phyloP scores from a whole-genome alignment of 2,113 vertebrate genomes.

The Bostrychus sinensis region DNA sequence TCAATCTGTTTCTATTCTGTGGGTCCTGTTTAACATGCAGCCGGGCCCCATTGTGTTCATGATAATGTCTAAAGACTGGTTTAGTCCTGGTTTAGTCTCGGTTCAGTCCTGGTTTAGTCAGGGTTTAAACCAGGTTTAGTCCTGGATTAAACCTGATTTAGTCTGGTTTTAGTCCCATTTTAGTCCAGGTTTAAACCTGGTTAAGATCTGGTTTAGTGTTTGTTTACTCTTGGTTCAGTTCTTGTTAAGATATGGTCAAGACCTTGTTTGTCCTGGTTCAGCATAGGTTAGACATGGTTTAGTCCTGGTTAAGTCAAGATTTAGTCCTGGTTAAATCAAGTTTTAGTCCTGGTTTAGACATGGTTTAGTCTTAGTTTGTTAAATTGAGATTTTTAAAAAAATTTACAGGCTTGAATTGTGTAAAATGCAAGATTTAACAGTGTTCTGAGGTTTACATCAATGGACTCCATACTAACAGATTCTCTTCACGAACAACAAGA shows the following conservation, averaged over 20 bases:
- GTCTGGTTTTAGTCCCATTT: no score
- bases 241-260: no score
- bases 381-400: no score
- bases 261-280: no score
- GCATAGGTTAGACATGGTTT: no score
- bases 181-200: no score
- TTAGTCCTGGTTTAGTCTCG: neutral
- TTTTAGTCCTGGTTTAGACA: neutral
- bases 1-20: slow-evolving; percentile 30
- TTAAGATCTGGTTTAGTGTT: no score
- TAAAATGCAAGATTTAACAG: no score
- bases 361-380: neutral
- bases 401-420: no score
- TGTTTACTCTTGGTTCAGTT: no score
- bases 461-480: neutral
- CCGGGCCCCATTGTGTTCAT: slow-evolving; percentile 2
- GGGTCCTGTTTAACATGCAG: slow-evolving; percentile 22
- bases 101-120: neutral
- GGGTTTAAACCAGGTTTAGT: neutral
- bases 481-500: neutral
- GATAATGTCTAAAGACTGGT: neutral
- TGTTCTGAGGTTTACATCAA: no score
- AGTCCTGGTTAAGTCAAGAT: neutral
- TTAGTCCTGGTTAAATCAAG: neutral
- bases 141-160: neutral